Evolutionary conservation across 2,113 vertebrate species (phyloP), one percentile per base, ranked within the genome.

Genomic region (Myiopsitta monachus): DNA sequence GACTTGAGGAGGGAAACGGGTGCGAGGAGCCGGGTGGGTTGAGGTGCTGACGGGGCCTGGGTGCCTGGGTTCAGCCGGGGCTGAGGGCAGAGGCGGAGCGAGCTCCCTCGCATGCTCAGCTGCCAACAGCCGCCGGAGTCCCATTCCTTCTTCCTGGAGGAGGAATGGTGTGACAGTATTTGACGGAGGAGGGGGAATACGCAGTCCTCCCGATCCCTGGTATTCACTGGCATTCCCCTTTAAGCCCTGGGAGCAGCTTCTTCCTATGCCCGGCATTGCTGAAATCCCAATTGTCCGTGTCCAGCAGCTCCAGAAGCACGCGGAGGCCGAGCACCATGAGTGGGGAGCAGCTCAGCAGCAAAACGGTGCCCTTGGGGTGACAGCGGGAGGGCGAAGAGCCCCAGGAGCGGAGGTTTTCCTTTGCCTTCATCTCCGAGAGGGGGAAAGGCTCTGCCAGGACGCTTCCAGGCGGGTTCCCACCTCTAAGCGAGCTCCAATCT

Each of bases 271-370:
- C 2, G 3, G 64, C 24, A 26, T 8, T 47, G 57, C 73, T 61
- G 39, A 87, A 74, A 91, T 36, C 33, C 33, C 3, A 1, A n/a
- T 1, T 22, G 49, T 38, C n/a, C 1, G 0, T 2, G 43, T 26
- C 49, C 54, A 41, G 39, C 43, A 41, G 55, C 54, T 47, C n/a
- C 2, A 2, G 14, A 64, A 27, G 2, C 8, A 57, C 21, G 15
- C 1, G 0, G 66, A 57, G 10, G 21, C 28, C 43, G 17, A 28
- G 46, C n/a, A 36, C 14, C 17, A 5, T 11, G 59, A 3, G 14
- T 47, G 33, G 51, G 63, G 84, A 75, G 47, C 62, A 36, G 11
- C 5, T 4, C 8, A 3, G n/a, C 44, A 83, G 64, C 13, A 38
- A 43, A 83, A 44, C 0, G 38, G 31, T 85, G 46, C 24, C 49